Evolutionary conservation across 2,888 invertebrate genomes (phyloP).

Genomic region (Altica lythri): DNA sequence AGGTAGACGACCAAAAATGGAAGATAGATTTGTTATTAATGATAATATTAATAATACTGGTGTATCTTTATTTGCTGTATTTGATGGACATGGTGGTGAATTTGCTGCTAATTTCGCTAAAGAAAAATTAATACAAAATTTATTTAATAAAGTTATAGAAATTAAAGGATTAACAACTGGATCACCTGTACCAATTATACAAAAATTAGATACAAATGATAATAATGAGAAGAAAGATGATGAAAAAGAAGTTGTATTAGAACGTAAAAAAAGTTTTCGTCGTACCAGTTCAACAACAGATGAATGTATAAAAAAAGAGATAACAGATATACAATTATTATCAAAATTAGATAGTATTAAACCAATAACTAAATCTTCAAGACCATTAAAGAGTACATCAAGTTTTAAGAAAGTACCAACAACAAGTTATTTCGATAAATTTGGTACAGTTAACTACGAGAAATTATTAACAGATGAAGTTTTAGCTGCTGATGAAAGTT

Average conservation of each 20-base stretch:
- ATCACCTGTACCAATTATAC: conserved; percentile 49
- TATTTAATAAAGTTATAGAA: conserved; percentile 76
- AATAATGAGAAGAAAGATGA: conserved; percentile 59
- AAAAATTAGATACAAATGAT: conserved; percentile 37
- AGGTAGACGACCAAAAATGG: conserved; percentile 90
- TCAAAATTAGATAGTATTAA: conserved; percentile 65
- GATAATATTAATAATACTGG: conserved; percentile 84
- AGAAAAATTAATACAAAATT: conserved; percentile 81
- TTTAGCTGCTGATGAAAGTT: conserved; percentile 77
- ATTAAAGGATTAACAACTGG: conserved; percentile 71
- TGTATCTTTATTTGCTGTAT: conserved; percentile 87
- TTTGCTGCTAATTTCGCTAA: conserved; percentile 92
- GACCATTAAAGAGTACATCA: conserved; percentile 58
- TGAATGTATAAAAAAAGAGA: conserved; percentile 61
- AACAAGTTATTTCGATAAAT: conserved; percentile 70
- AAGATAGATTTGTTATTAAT: conserved; percentile 89
- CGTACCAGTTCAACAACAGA: conserved; percentile 64
- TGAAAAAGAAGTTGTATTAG: conserved; percentile 55
- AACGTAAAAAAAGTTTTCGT: conserved; percentile 69
- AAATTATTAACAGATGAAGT: conserved; percentile 86
- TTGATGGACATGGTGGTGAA: conserved; percentile 95
- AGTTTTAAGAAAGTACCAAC: conserved; percentile 60
- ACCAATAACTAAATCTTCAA: conserved; percentile 66
- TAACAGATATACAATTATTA: conserved; percentile 71
- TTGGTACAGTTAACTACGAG: conserved; percentile 78